phyloP scores from a whole-genome alignment of 2,113 vertebrate species.

The Etheostoma spectabile region DNA sequence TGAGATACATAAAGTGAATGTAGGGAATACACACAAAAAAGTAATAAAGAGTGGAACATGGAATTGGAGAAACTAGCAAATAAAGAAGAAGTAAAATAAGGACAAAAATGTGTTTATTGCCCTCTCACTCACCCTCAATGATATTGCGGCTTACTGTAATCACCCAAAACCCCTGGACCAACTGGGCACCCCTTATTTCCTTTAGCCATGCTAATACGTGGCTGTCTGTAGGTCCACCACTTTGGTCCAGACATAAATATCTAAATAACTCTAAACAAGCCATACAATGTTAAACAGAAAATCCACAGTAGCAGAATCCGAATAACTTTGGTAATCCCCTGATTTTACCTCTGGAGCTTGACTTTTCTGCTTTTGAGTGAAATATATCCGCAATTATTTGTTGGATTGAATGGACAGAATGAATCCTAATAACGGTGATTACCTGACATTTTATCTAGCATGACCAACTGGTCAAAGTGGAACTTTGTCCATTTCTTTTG shows the following conservation, averaged over 20 bases:
- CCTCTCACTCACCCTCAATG: too few species aligned
- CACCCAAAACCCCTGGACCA: background rate
- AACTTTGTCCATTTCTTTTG: background rate
- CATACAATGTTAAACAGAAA: background rate
- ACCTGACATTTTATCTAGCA: background rate
- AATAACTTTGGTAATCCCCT: background rate
- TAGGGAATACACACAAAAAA: background rate
- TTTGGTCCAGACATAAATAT: background rate
- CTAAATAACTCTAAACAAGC: background rate
- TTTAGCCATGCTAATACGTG: too few species aligned
- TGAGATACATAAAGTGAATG: background rate
- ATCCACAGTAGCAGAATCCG: background rate
- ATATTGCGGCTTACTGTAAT: too few species aligned
- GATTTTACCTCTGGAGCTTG: background rate
- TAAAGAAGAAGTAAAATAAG: background rate
- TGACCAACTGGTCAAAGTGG: background rate
- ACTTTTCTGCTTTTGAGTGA: background rate
- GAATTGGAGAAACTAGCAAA: too few species aligned
- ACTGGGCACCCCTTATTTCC: background rate
- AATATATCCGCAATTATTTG: background rate
- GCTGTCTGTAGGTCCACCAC: too few species aligned
- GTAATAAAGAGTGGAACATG: background rate
- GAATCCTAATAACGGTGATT: background rate
- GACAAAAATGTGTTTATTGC: too few species aligned
- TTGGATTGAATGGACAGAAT: background rate